phyloP scores from a whole-genome alignment of 2,113 vertebrate genomes.

The Typhlomys cinereus region DNA sequence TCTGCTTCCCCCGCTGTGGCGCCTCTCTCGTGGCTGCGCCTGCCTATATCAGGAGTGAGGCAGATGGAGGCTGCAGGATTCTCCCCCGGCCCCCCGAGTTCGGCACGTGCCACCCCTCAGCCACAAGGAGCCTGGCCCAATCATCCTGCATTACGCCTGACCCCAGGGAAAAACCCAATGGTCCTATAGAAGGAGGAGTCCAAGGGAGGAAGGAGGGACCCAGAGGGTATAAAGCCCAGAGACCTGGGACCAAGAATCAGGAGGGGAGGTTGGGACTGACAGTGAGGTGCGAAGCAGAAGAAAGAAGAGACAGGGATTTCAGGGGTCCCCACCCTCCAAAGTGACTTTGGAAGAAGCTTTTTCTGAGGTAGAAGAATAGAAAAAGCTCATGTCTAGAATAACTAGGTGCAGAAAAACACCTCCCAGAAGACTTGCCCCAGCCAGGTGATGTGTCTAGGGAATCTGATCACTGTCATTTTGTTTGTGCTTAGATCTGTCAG shows the following conservation, averaged over 20 bases:
- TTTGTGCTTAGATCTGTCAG: neutral
- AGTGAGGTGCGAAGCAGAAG: neutral
- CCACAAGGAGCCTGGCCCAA: neutral
- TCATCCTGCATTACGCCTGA: neutral
- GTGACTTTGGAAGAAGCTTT: neutral
- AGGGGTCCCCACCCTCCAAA: neutral
- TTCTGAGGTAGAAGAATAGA: neutral
- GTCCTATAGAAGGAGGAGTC: too few species aligned
- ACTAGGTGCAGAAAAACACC: neutral
- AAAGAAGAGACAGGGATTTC: neutral
- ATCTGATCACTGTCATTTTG: neutral
- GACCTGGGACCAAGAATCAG: neutral
- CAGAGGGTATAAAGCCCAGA: neutral
- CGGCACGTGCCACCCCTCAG: neutral
- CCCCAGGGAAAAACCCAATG: neutral
- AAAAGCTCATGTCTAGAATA: neutral
- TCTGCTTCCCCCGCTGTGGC: conserved; percentile 57
- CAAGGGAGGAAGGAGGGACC: neutral
- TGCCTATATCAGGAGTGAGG: conserved; percentile 64
- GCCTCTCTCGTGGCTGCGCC: neutral
- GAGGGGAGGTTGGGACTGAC: neutral
- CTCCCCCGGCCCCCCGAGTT: neutral
- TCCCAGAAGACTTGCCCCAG: neutral
- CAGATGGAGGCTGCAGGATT: conserved; percentile 66
- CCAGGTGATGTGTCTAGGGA: neutral